These are phyloP conservation scores for Melospiza georgiana DNA, from an alignment of 2,113 vertebrate species.

Conservation along the genomic window DNA sequence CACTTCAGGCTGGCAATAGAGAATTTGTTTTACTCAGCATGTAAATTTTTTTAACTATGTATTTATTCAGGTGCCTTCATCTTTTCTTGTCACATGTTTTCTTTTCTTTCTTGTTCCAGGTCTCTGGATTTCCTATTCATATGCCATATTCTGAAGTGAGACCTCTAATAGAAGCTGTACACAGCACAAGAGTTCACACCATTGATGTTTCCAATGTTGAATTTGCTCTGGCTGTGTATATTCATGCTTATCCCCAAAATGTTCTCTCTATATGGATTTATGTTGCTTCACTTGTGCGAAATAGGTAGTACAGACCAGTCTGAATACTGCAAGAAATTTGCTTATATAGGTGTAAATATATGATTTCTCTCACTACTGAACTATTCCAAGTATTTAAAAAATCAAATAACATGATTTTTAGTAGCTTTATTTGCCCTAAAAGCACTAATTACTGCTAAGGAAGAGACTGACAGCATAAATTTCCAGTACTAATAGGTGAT, in stretches of 20 bases:
- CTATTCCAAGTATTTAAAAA: not conserved
- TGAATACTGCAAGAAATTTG: not conserved
- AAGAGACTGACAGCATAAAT: not conserved
- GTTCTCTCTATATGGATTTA: constrained; percentile 96
- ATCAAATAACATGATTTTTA: not conserved
- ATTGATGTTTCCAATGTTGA: constrained; percentile 84
- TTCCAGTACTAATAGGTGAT: not conserved
- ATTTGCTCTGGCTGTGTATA: constrained; percentile 92
- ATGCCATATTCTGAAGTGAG: constrained; percentile 89
- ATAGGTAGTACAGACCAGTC: constrained; percentile 22
- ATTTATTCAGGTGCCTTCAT: not conserved
- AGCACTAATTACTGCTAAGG: not conserved
- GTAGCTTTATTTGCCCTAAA: not conserved
- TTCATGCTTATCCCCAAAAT: constrained; percentile 92
- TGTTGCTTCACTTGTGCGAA: constrained; percentile 88
- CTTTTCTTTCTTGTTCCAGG: constrained; percentile 68
- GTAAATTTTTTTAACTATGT: not conserved
- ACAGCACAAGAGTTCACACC: constrained; percentile 92
- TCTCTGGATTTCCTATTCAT: constrained; percentile 94
- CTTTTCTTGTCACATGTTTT: not conserved
- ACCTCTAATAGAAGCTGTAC: constrained; percentile 88
- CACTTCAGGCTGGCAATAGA: not conserved
- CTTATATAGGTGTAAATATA: not conserved
- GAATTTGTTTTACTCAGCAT: not conserved
- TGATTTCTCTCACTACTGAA: not conserved